phyloP scores from a whole-genome alignment of 1,140 invertebrate genomes.

The Tachypleus tridentatus region DNA sequence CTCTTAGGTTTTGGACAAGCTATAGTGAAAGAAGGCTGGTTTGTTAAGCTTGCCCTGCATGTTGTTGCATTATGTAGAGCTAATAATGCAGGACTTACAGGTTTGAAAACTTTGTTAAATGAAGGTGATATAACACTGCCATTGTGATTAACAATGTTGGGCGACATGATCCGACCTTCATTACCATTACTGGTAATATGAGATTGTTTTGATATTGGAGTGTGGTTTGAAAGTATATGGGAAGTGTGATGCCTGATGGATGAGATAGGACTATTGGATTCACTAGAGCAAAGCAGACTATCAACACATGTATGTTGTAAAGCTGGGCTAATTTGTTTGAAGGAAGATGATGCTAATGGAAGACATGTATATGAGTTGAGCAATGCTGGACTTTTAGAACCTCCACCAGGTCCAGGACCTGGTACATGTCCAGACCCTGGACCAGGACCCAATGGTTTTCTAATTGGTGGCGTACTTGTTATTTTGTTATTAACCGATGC shows the following conservation, averaged over 20 bases:
- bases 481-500: conserved; percentile 11
- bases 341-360: too few species aligned
- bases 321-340: too few species aligned
- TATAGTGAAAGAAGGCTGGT: neutral
- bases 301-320: neutral
- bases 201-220: too few species aligned
- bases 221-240: too few species aligned
- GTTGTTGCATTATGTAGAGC: conserved; percentile 1
- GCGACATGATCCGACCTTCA: too few species aligned
- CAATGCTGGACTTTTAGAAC: conserved; percentile 15
- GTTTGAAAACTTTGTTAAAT: conserved; percentile 14
- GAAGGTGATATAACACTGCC: too few species aligned
- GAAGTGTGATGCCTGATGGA: conserved; percentile 6
- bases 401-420: conserved; percentile 21
- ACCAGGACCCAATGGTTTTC: conserved; percentile 17
- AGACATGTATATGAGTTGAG: neutral
- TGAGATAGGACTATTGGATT: conserved; percentile 21
- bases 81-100: conserved; percentile 17
- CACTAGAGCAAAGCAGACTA: conserved; percentile 24
- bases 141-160: too few species aligned
- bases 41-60: conserved; percentile 8
- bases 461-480: conserved; percentile 3
- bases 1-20: conserved; percentile 8
- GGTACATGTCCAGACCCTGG: conserved; percentile 20
- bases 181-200: too few species aligned